Base-by-base conservation (phyloP, 1,140 invertebrate species). In the Nomia melanderi region DNA sequence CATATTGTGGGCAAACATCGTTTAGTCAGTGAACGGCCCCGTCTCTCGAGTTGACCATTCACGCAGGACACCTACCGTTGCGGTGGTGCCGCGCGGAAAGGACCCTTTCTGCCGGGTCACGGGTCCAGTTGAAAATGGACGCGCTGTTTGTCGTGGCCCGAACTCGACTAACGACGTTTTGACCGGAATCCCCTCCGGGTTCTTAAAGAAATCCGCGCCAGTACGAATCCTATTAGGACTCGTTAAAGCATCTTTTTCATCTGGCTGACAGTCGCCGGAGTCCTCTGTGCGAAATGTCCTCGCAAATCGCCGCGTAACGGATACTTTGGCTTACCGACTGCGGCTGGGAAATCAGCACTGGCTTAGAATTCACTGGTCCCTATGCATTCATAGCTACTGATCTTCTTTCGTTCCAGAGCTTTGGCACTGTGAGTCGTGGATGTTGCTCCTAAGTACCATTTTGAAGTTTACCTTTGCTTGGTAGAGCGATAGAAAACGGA, bases 181-280 rank as follows among this genome's bases (percentile, higher is more conserved):
- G 39, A 78, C 78, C 63, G 66, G 56, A n/a, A 78, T 74, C 64
- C 69, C 44, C 72, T 39, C 20, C 25, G 29, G 23, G 29, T 1
- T 59, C 23, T 25, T 1, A 56, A 53, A 63, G 57, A 31, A 31
- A 69, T 76, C 41, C 39, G 27, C 9, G 33, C 54, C 20, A 44
- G 33, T 44, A 44, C 17, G 25, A 80, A 74, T 77, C 82, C 82
- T 81, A 83, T 79, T 83, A 81, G 65, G 65, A 1, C 50, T 83
- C 66, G 75, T 83, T 81, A 81, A 81, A 81, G 50, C 71, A 50
- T n/a, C 31, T 80, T 77, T 73, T 59, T 63, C 27, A 7, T 36
- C 50, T 25, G n/a, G 62, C 31, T 27, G 36, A n/a, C 62, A 27
- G 41, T 36, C 57, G 33, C 1, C 14, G 0, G 50, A 17, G 59